phyloP scores from a whole-genome alignment of 2,888 invertebrate genomes.

The Dicycla oo region DNA sequence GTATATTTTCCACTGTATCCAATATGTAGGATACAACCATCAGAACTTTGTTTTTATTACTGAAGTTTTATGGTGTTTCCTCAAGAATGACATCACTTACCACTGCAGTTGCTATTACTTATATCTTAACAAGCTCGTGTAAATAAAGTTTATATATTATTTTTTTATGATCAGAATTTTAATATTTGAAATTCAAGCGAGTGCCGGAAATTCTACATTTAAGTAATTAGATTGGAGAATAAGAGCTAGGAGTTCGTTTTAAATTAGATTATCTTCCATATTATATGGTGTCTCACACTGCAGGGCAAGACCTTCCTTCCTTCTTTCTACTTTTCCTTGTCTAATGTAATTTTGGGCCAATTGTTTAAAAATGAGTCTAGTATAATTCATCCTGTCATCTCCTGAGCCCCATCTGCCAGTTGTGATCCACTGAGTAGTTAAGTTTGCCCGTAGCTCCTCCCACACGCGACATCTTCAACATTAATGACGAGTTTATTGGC shows the following conservation, averaged over 20 bases:
- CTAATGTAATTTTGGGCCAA: no score
- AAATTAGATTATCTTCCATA: not conserved
- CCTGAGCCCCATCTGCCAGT: no score
- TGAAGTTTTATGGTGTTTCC: constrained; percentile 21
- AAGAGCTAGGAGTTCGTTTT: not conserved
- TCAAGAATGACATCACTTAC: constrained; percentile 37
- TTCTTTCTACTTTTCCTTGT: no score
- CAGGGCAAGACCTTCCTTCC: no score
- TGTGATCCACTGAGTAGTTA: no score
- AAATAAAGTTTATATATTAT: not conserved
- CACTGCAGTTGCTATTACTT: not conserved
- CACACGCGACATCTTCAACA: no score
- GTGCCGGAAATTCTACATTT: not conserved
- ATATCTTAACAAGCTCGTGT: not conserved
- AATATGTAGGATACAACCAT: not conserved
- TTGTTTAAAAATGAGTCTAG: no score
- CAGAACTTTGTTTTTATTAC: constrained; percentile 16
- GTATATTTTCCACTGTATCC: constrained; percentile 5
- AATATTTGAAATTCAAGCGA: constrained; percentile 6
- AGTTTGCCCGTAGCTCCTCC: no score
- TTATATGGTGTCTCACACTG: no score
- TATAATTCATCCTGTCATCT: no score
- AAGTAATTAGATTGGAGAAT: not conserved
- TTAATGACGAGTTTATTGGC: no score
- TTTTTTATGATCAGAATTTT: not conserved